These are phyloP conservation scores for Baryphthengus martii DNA, from an alignment of 2,113 vertebrate genomes.

Conservation along the genomic window DNA sequence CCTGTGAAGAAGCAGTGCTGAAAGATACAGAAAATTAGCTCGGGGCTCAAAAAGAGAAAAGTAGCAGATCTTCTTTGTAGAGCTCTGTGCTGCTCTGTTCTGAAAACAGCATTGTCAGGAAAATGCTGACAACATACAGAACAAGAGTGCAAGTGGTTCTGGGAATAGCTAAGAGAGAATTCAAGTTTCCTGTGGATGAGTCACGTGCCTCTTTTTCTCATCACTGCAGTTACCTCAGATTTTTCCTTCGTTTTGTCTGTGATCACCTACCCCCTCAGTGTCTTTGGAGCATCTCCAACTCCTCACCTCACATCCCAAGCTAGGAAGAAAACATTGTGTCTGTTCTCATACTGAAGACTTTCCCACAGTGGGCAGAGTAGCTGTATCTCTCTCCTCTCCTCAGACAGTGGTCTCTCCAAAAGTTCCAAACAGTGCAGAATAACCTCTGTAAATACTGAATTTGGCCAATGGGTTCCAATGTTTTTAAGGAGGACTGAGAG, in stretches of 20 bases:
- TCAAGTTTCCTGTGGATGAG: background rate
- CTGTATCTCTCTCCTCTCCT: background rate
- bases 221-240: background rate
- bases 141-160: background rate
- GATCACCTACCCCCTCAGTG: fast-evolving
- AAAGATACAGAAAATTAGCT: background rate
- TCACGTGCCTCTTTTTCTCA: background rate
- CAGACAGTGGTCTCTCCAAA: background rate
- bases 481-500: background rate
- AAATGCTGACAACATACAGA: background rate
- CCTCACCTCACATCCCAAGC: background rate
- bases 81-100: background rate
- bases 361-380: background rate
- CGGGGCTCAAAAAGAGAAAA: background rate
- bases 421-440: background rate
- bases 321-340: background rate
- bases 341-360: background rate
- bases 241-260: background rate
- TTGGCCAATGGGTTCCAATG: background rate
- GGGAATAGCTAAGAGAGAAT: background rate
- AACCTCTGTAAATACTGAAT: background rate
- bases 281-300: background rate
- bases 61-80: background rate
- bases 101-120: background rate
- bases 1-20: background rate